Conservation (phyloP, 2,888 invertebrate species). For the Drosophila incognita region DNA sequence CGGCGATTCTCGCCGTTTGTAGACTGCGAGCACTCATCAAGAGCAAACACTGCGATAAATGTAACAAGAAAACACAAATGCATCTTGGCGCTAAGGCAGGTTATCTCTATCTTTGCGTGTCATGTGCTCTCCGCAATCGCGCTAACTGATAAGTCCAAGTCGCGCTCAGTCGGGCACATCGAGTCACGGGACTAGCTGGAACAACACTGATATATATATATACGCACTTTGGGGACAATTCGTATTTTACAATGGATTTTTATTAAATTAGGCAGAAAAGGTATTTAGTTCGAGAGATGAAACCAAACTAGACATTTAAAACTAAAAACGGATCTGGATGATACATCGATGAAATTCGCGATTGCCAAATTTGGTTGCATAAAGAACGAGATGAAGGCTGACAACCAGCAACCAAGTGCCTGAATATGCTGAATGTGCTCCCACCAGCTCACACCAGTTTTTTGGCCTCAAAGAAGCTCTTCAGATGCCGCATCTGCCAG, state of each 20-base stretch:
- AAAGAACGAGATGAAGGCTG: conserved; percentile 37
- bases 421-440: background rate
- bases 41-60: conserved; percentile 71
- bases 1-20: conserved; percentile 21
- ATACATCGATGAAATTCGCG: conserved; percentile 68
- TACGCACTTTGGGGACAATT: conserved; percentile 1
- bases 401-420: conserved; percentile 31
- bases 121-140: conserved; percentile 42
- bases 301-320: conserved; percentile 58
- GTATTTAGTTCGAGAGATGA: conserved; percentile 50
- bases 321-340: conserved; percentile 61
- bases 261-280: conserved; percentile 72
- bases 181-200: conserved; percentile 68
- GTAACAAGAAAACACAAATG: conserved; percentile 37
- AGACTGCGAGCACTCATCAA: conserved; percentile 32
- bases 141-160: conserved; percentile 59
- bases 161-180: conserved; percentile 52
- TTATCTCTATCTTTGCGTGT: conserved; percentile 56
- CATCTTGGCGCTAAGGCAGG: conserved; percentile 49
- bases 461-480: conserved; percentile 99
- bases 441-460: conserved; percentile 90
- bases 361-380: conserved; percentile 38
- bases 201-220: background rate
- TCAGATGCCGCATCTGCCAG: conserved; percentile 99
- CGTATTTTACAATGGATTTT: conserved; percentile 73